Base-by-base conservation (phyloP, 2,888 invertebrate species). In the Eilema caniola region DNA sequence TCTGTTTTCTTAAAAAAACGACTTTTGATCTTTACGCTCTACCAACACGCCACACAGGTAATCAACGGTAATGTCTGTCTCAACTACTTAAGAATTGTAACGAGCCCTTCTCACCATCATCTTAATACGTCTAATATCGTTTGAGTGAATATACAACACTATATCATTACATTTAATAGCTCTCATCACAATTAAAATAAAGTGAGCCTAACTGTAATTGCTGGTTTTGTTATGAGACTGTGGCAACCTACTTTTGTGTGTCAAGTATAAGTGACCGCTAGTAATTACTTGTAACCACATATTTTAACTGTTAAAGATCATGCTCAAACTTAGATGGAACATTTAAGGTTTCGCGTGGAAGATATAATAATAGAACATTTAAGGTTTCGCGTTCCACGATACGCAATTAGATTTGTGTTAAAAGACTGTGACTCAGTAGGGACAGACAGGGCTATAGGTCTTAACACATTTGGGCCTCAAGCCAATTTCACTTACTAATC, bases 211-310 rank as follows among this genome's bases (percentile, higher is more conserved):
- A 23, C 33, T 7, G 12, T 62, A 24, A 62, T 37, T 7, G 62
- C 16, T 62, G 69, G 53, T 74, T 75, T 80, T 74, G 79, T 78
- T 71, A 57, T 24, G 59, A 70, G 16, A 37, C 23, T 74, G 67
- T 67, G 66, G 71, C 67, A 74, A 80, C 69, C 63, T 64, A 69
- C 53, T 70, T 81, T 77, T 75, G 72, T 82, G 63, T 81, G 82
- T 82, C 82, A 82, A 82, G 82, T 72, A 81, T 81, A 57, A 78
- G 53, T 71, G 72, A 73, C 77, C 76, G n/a, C 20, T 70, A 66
- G 47, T 82, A 82, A 82, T 81, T 81, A 72, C 66, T 69, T 10
- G 33, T 72, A 74, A 82, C 82, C 82, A 63, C 83, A 77, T 63
- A 66, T 81, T 73, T 72, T 73, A 77, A 81, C 69, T 72, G 66